A percentile compares a stretch with the other conserved stretches of the same genome.
Conservation (phyloP, 2,888 invertebrate genomes). For the Steinernema carpocapsae region DNA sequence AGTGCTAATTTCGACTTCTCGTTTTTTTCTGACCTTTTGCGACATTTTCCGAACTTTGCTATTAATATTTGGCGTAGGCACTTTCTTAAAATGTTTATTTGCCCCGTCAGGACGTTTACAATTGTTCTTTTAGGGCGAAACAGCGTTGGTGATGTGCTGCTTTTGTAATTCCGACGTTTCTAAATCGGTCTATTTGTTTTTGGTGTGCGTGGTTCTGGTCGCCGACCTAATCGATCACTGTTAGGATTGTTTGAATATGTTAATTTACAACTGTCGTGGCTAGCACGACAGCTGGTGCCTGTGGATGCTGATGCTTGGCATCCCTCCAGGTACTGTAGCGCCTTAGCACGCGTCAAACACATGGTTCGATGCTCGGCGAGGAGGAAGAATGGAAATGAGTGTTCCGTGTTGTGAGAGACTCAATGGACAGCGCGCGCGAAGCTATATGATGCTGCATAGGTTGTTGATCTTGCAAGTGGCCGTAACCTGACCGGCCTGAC, state of each 20-base stretch:
- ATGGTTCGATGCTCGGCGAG: background rate
- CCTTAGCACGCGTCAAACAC: background rate
- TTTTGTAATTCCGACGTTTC: too few species aligned
- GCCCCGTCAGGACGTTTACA: too few species aligned
- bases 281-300: too few species aligned
- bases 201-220: background rate
- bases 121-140: background rate
- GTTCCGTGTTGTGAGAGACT: too few species aligned
- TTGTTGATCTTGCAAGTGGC: conserved; percentile 33
- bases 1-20: background rate
- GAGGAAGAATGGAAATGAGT: background rate
- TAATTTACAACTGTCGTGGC: background rate
- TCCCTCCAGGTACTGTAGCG: too few species aligned
- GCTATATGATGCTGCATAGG: background rate
- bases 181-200: background rate
- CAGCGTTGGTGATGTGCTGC: background rate
- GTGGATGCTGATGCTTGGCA: too few species aligned
- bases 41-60: background rate
- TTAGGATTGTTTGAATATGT: background rate
- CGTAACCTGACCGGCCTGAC: conserved; percentile 13
- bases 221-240: too few species aligned
- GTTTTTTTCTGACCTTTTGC: conserved; percentile 4
- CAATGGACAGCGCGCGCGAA: too few species aligned
- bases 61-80: background rate
- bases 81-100: too few species aligned